phyloP scores from a whole-genome alignment of 2,797 vertebrate species.

The Gymnopithys bicolor region DNA sequence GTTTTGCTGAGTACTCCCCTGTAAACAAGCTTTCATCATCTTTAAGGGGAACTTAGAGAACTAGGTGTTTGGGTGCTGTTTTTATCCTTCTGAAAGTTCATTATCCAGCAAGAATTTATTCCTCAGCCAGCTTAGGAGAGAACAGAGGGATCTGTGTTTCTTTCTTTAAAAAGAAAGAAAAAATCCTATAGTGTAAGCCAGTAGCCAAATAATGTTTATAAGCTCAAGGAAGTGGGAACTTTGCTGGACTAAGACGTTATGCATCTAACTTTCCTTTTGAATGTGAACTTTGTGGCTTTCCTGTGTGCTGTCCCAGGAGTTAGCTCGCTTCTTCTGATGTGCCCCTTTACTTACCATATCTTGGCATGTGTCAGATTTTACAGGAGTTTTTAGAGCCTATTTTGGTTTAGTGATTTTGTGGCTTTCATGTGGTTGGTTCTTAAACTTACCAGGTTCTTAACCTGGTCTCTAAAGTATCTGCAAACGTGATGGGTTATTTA shows the following conservation, averaged over 20 bases:
- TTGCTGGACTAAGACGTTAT: not conserved
- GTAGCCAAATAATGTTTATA: not conserved
- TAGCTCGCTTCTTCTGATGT: not conserved
- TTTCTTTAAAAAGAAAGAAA: not conserved
- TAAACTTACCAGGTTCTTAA: too few relatives aligned
- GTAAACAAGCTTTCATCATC: not conserved
- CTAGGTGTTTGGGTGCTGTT: not conserved
- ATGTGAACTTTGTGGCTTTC: not conserved
- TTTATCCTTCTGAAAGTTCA: not conserved
- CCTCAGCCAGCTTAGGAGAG: not conserved
- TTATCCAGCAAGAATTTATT: not conserved
- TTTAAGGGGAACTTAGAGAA: not conserved
- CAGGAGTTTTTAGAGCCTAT: not conserved
- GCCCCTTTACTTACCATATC: not conserved
- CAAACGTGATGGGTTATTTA: not conserved
- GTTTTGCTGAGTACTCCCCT: not conserved
- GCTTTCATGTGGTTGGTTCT: not conserved
- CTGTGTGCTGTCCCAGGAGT: not conserved
- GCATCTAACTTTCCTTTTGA: not conserved
- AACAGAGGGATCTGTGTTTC: not conserved
- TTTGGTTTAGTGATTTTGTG: not conserved
- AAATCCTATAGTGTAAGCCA: not conserved
- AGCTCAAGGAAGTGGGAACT: not conserved
- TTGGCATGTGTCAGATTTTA: not conserved
- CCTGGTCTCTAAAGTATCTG: not conserved